These are phyloP conservation scores for Magallana ariakensis DNA, from an alignment of 1,140 invertebrate species.

Conservation along the genomic window DNA sequence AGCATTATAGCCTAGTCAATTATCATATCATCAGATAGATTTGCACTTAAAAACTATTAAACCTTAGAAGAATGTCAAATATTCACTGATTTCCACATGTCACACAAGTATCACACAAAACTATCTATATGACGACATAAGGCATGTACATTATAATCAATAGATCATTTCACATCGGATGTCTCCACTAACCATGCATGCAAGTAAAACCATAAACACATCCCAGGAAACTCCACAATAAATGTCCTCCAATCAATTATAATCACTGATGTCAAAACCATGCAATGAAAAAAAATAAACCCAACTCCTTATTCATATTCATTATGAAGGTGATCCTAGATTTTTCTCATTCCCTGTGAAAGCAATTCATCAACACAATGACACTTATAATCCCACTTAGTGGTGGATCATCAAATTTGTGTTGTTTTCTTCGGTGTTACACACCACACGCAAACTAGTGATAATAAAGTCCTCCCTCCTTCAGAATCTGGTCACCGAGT, in stretches of 20 bases:
- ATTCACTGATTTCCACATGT: conserved; percentile 20
- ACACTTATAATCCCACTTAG: neutral
- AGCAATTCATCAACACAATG: neutral
- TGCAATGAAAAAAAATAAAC: too few species aligned
- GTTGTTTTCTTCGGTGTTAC: neutral
- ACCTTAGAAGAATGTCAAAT: neutral
- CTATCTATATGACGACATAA: neutral
- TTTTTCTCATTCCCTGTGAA: neutral
- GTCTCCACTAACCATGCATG: neutral
- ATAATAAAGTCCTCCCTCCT: neutral
- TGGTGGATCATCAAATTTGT: conserved; percentile 32
- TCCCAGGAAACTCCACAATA: neutral
- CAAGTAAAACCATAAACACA: neutral
- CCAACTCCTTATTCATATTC: neutral
- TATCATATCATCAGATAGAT: neutral
- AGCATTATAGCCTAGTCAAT: neutral
- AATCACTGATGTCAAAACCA: neutral
- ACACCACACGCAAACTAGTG: neutral
- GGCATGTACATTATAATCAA: neutral
- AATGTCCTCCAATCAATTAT: neutral
- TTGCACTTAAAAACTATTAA: neutral
- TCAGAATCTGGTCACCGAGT: neutral
- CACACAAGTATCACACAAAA: neutral
- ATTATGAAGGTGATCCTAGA: neutral
- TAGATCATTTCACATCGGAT: conserved; percentile 5